These are phyloP conservation scores for Drosophila aff. DNA, from an alignment of 1,140 invertebrate species.

Conservation along the genomic window DNA sequence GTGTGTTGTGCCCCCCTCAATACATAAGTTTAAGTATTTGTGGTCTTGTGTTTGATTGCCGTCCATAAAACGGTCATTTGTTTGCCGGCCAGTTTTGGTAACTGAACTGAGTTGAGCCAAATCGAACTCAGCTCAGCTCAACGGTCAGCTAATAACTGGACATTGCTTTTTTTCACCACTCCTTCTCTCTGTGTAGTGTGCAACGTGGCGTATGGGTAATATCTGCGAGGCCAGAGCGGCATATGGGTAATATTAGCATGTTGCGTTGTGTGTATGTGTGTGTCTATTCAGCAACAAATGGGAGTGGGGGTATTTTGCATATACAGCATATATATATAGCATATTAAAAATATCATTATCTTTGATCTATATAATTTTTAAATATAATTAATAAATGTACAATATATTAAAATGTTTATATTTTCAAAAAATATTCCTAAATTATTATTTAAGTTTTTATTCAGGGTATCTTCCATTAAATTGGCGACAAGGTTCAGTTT, in stretches of 20 bases:
- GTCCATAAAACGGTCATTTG: constrained; percentile 75
- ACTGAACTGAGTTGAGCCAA: constrained; percentile 4
- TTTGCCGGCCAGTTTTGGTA: constrained; percentile 52
- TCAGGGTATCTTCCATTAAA: no score
- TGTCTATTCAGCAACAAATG: constrained; percentile 11
- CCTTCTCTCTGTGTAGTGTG: background rate
- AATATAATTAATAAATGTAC: no score
- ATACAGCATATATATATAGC: background rate
- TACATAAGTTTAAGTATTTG: constrained; percentile 58
- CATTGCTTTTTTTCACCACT: constrained; percentile 38
- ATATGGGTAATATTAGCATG: constrained; percentile 50
- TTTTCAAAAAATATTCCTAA: no score
- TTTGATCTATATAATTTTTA: background rate
- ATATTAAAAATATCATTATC: background rate
- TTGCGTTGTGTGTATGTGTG: background rate
- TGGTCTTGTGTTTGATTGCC: constrained; percentile 75
- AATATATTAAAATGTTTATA: no score
- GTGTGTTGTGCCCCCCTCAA: background rate
- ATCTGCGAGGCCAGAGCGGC: constrained; percentile 25
- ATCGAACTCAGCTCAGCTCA: constrained; percentile 14
- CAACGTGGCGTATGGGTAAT: constrained; percentile 59
- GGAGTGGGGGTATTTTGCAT: background rate
- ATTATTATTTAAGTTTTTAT: no score
- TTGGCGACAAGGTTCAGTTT: no score
- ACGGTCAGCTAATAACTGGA: constrained; percentile 56